A percentile compares a stretch with the other conserved stretches of the same genome.
phyloP scores from a whole-genome alignment of 2,888 invertebrate genomes.

The Epiblema foenella region DNA sequence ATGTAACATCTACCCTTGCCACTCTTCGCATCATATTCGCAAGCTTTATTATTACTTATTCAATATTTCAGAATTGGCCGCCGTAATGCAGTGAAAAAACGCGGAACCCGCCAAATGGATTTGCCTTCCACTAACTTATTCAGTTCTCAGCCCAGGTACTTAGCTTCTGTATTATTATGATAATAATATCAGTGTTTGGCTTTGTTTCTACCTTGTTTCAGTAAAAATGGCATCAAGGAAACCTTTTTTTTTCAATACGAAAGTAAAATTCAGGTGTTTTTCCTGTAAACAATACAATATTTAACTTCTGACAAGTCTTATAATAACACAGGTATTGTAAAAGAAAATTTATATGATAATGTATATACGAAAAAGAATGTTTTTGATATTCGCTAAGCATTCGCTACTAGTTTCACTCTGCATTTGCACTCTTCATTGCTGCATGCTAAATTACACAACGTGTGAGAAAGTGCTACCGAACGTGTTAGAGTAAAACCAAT shows the following conservation, averaged over 20 bases:
- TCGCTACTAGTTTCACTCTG: too few species aligned
- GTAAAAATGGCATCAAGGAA: constrained; percentile 17
- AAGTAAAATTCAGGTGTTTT: too few species aligned
- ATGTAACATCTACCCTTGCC: constrained; percentile 44
- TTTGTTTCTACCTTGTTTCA: constrained; percentile 38
- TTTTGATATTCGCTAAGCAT: too few species aligned
- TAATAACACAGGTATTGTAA: too few species aligned
- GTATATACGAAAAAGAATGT: too few species aligned
- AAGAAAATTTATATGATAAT: too few species aligned
- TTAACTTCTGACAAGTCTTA: too few species aligned
- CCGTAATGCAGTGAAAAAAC: constrained; percentile 80
- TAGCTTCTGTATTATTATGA: constrained; percentile 45
- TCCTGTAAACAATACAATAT: too few species aligned
- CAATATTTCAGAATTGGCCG: constrained; percentile 82
- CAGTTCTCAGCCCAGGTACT: constrained; percentile 55
- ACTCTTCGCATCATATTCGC: constrained; percentile 68
- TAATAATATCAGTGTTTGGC: constrained; percentile 47
- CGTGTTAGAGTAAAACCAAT: too few species aligned
- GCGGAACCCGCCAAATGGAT: constrained; percentile 74
- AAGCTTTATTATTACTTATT: constrained; percentile 74
- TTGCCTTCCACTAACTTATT: constrained; percentile 76
- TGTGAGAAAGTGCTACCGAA: too few species aligned
- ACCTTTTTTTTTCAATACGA: background rate
- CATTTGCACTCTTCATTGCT: too few species aligned
- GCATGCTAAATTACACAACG: too few species aligned